These are phyloP conservation scores for Hemitrygon akajei DNA, from an alignment of 2,797 vertebrate genomes.

Conservation along the genomic window DNA sequence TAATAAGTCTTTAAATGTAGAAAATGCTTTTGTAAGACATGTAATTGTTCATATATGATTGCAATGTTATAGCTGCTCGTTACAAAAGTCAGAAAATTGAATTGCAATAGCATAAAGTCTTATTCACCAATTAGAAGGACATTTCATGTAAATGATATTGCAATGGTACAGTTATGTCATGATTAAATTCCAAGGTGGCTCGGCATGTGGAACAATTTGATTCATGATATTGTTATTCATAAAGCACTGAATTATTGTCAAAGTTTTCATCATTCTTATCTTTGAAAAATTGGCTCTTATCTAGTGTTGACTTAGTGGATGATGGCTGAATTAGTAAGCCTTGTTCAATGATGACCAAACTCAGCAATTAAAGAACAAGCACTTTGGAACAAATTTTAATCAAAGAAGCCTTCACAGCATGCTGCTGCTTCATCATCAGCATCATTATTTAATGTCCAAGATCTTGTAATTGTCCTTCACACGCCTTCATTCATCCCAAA, in stretches of 20 bases:
- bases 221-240: conserved; percentile 10
- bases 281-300: not conserved
- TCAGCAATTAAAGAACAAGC: not conserved
- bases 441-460: not conserved
- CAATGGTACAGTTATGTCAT: not conserved
- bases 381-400: not conserved
- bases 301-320: not conserved
- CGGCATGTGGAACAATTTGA: not conserved
- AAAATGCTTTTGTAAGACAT: not conserved
- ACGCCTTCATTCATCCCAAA: not conserved
- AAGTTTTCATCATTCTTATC: not conserved
- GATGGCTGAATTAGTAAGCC: not conserved
- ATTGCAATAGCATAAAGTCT: not conserved
- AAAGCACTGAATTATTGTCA: not conserved
- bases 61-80: not conserved
- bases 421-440: too few relatives aligned
- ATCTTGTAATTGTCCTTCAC: not conserved
- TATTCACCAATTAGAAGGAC: conserved; percentile 21
- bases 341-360: not conserved
- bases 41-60: not conserved
- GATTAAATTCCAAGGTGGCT: conserved; percentile 23
- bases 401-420: not conserved
- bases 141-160: not conserved
- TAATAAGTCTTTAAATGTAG: conserved; percentile 12
- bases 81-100: not conserved